phyloP scores from a whole-genome alignment of 2,113 vertebrate species.

The Alethe diademata region DNA sequence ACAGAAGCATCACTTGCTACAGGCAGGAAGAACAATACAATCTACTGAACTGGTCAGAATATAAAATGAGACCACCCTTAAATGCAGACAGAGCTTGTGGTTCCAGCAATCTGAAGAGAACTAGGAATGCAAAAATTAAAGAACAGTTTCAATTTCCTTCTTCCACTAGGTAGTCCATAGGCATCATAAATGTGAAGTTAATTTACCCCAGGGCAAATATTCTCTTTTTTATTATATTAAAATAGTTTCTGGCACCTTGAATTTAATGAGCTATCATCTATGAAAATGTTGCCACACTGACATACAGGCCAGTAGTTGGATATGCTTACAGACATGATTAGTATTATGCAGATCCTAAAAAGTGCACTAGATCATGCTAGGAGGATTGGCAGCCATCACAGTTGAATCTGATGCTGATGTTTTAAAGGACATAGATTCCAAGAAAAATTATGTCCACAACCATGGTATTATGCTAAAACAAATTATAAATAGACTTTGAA shows the following conservation, averaged over 20 bases:
- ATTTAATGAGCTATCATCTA: not conserved
- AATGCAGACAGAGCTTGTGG: not conserved
- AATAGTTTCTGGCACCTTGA: not conserved
- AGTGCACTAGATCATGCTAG: not conserved
- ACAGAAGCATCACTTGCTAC: not conserved
- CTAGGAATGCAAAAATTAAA: not conserved
- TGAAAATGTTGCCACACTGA: not conserved
- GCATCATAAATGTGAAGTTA: not conserved
- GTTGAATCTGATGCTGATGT: not conserved
- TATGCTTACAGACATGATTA: not conserved
- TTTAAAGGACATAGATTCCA: not conserved
- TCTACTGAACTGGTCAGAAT: not conserved
- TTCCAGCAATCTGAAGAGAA: not conserved
- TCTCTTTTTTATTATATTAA: not conserved
- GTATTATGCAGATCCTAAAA: not conserved
- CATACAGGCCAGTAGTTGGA: not conserved
- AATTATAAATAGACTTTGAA: not conserved
- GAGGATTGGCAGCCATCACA: not conserved
- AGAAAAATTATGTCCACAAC: not conserved
- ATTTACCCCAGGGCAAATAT: not conserved
- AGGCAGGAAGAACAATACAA: not conserved
- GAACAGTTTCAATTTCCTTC: not conserved
- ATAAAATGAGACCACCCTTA: not conserved
- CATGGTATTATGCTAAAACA: not conserved
- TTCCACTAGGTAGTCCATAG: not conserved